Conservation (phyloP, 2,113 vertebrate species). For the Pholis gunnellus region DNA sequence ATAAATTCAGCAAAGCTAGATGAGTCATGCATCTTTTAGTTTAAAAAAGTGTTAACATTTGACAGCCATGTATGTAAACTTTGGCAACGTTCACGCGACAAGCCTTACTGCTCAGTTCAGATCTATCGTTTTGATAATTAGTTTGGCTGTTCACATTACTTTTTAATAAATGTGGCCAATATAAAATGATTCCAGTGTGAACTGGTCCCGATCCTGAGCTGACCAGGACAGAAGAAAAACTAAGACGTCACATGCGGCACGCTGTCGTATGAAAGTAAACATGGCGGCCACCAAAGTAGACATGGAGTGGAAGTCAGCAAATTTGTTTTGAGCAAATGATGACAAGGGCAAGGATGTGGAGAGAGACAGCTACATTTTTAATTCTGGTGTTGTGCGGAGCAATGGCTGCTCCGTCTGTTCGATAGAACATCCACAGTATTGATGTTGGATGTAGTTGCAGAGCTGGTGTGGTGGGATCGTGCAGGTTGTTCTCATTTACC, state of each 20-base stretch:
- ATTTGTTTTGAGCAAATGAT: too few relatives aligned
- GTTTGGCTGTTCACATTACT: not conserved
- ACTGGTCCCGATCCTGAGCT: not conserved
- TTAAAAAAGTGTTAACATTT: not conserved
- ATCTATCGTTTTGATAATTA: not conserved
- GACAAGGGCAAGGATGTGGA: not conserved
- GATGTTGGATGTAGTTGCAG: not conserved
- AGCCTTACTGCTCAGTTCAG: not conserved
- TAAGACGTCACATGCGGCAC: too few relatives aligned
- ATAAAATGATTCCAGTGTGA: not conserved
- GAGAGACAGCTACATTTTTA: not conserved
- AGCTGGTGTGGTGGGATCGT: not conserved
- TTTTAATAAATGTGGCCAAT: not conserved
- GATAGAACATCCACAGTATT: not conserved
- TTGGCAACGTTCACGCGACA: too few relatives aligned
- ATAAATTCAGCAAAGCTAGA: conserved; percentile 8
- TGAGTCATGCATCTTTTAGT: not conserved
- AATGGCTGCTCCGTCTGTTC: not conserved
- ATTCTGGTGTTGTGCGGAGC: not conserved
- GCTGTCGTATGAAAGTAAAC: not conserved
- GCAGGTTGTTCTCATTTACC: not conserved
- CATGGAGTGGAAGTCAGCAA: not conserved
- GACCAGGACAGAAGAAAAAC: not conserved
- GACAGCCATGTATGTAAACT: too few relatives aligned
- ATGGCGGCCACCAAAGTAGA: not conserved